Evolutionary conservation across 2,797 vertebrate genomes (phyloP).

Genomic region (Chanos chanos): DNA sequence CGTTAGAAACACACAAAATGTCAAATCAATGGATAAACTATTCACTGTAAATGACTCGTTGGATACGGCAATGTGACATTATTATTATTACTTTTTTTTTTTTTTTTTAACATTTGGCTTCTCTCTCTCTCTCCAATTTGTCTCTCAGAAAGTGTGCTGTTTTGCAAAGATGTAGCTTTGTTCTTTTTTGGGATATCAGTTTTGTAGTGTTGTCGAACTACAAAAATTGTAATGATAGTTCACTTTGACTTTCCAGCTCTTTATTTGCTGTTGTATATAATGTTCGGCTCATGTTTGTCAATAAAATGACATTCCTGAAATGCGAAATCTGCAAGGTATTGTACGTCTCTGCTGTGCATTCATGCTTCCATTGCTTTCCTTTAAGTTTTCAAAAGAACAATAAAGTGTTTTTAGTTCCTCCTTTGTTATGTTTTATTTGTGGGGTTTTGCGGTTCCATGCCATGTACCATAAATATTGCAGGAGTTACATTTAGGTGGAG

Average conservation of each 20-base stretch:
- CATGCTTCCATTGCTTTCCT: conserved; percentile 46
- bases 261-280: conserved; percentile 75
- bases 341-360: conserved; percentile 50
- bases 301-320: conserved; percentile 85
- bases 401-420: no score
- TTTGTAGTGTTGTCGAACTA: conserved; percentile 49
- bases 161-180: conserved; percentile 36
- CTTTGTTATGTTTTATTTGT: no score
- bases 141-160: conserved; percentile 38
- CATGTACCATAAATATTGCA: no score
- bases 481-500: no score
- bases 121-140: no score
- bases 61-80: conserved; percentile 34
- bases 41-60: conserved; percentile 31
- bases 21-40: conserved; percentile 18
- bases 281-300: conserved; percentile 83
- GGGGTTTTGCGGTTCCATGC: no score
- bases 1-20: conserved; percentile 28
- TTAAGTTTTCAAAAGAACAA: conserved; percentile 43
- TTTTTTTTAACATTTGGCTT: conserved; percentile 26
- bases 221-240: conserved; percentile 48
- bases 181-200: conserved; percentile 42
- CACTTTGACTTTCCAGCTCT: conserved; percentile 58
- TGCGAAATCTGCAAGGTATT: conserved; percentile 48
- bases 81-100: conserved; percentile 51